A percentile compares a stretch with the other conserved stretches of the same genome.
Evolutionary conservation across 2,113 vertebrate species (phyloP).

Genomic region (Eubucco bourcierii): DNA sequence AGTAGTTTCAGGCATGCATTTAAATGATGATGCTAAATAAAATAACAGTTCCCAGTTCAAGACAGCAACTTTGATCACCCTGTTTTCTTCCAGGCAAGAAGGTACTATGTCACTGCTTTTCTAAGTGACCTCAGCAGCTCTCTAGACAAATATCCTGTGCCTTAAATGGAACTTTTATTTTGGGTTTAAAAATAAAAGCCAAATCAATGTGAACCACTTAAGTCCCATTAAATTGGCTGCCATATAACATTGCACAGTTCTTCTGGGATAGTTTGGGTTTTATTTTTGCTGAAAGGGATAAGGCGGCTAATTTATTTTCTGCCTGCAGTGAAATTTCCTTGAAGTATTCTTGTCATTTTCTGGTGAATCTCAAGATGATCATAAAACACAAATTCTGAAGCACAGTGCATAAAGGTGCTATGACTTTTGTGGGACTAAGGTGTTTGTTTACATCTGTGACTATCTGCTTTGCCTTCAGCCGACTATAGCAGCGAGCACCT

Average conservation of each 20-base stretch:
- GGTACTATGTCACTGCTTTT: not conserved
- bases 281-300: not conserved
- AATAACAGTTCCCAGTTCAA: not conserved
- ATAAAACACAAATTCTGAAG: not conserved
- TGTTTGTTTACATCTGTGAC: not conserved
- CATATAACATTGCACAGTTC: not conserved
- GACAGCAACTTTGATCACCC: not conserved
- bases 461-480: constrained; percentile 13
- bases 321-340: not conserved
- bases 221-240: not conserved
- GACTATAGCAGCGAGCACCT: constrained; percentile 40
- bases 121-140: not conserved
- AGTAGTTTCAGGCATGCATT: not conserved
- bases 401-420: not conserved
- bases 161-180: not conserved
- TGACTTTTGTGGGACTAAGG: not conserved
- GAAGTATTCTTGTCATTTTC: not conserved
- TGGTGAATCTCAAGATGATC: not conserved
- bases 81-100: not conserved
- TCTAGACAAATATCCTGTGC: not conserved
- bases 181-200: not conserved
- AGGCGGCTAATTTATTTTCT: not conserved
- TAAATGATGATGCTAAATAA: not conserved
- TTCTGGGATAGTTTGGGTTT: not conserved
- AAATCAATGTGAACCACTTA: not conserved